A percentile compares a stretch with the other conserved stretches of the same genome.
These are phyloP conservation scores for Phrynocephalus versicolor DNA, from an alignment of 2,113 vertebrate genomes.

Conservation along the genomic window DNA sequence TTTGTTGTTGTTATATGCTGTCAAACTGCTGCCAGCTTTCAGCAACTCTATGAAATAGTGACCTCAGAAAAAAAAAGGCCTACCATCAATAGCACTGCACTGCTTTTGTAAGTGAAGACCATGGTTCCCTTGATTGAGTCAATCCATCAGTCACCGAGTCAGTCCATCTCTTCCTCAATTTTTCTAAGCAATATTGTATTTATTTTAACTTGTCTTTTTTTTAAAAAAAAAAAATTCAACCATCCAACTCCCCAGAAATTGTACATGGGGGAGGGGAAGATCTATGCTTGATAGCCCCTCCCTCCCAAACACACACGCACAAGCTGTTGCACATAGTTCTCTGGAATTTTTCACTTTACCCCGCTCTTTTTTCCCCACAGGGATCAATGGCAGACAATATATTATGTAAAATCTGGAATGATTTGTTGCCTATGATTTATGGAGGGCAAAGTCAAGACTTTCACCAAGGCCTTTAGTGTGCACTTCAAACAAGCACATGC, in stretches of 20 bases:
- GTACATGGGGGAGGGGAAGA: neutral
- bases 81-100: no score
- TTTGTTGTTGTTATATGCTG: no score
- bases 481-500: conserved; percentile 32
- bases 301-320: neutral
- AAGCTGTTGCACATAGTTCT: neutral
- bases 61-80: no score
- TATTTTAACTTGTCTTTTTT: no score
- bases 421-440: conserved; percentile 29
- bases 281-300: neutral
- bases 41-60: neutral
- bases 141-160: no score
- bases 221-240: no score
- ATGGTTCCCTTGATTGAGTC: no score
- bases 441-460: conserved; percentile 20
- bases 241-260: neutral
- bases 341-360: conserved; percentile 2
- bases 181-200: neutral
- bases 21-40: no score
- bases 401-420: conserved; percentile 30
- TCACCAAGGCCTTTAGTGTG: conserved; percentile 23
- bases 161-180: neutral
- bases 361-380: neutral
- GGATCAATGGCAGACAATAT: conserved; percentile 12
- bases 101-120: no score